Conservation (phyloP, 2,888 invertebrate species). For the Microctonus aethiopoides region DNA sequence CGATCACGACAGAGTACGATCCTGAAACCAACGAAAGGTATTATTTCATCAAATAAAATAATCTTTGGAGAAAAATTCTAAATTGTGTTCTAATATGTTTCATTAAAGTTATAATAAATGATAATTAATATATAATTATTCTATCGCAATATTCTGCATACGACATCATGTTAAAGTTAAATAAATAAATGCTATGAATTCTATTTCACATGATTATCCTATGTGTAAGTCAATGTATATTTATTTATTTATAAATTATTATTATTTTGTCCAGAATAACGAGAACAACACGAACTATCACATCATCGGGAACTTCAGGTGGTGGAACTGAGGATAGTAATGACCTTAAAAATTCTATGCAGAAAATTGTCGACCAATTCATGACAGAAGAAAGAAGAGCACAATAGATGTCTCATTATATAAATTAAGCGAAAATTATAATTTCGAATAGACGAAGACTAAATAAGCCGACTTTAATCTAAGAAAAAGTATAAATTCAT, state of each 20-base stretch:
- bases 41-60: not conserved
- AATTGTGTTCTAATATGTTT: not conserved
- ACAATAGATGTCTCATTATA: conserved; percentile 53
- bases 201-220: not conserved
- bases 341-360: conserved; percentile 69
- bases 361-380: conserved; percentile 70
- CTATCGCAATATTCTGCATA: not conserved
- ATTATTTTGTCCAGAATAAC: conserved; percentile 66
- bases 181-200: not conserved
- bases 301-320: conserved; percentile 58
- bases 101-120: too few relatives aligned
- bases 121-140: not conserved
- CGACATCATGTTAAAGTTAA: not conserved
- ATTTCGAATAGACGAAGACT: conserved; percentile 31
- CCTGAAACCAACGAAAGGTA: conserved; percentile 71
- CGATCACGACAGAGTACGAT: conserved; percentile 69
- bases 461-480: conserved; percentile 1
- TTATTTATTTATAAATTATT: not conserved
- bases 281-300: conserved; percentile 68
- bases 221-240: not conserved
- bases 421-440: conserved; percentile 32
- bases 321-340: conserved; percentile 54
- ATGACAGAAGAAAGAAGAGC: conserved; percentile 70
- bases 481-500: conserved; percentile 19
- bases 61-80: not conserved